These are phyloP conservation scores for Strigamia crassipes DNA, from an alignment of 2,888 invertebrate species.

Conservation along the genomic window DNA sequence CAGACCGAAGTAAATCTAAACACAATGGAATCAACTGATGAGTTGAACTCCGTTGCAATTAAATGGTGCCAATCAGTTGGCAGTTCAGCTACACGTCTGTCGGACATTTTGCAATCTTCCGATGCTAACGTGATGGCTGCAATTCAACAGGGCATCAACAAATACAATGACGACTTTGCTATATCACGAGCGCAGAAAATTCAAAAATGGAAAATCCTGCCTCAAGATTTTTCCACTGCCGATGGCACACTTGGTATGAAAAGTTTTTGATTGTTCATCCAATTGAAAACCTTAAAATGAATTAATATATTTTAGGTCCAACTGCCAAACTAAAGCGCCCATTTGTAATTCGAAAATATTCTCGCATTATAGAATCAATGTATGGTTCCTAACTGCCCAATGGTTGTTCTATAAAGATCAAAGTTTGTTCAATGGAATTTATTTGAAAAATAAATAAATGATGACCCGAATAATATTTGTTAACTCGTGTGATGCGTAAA, in stretches of 20 bases:
- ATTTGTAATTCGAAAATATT: background rate
- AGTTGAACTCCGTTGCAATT: slow-evolving; percentile 68
- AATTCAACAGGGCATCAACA: slow-evolving; percentile 35
- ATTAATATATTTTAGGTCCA: background rate
- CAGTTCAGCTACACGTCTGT: slow-evolving; percentile 63
- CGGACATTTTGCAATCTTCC: slow-evolving; percentile 50
- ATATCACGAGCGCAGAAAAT: slow-evolving; percentile 43
- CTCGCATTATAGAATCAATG: background rate
- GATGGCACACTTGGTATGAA: slow-evolving; percentile 24
- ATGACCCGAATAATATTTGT: no score
- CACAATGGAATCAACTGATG: slow-evolving; percentile 73
- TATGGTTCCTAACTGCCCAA: background rate
- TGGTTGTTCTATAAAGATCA: no score
- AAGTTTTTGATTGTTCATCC: background rate
- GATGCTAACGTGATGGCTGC: slow-evolving; percentile 46
- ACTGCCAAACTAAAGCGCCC: background rate
- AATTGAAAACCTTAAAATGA: background rate
- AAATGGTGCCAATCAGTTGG: slow-evolving; percentile 72
- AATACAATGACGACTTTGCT: background rate
- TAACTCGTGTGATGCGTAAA: no score
- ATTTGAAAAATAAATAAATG: no score
- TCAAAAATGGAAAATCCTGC: slow-evolving; percentile 44
- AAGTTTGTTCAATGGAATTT: no score
- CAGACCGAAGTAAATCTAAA: slow-evolving; percentile 75
- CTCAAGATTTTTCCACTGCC: slow-evolving; percentile 41